Evolutionary conservation across 1,140 invertebrate genomes (phyloP), one percentile per base, ranked within the genome.

Genomic region (Panonychus citri): DNA sequence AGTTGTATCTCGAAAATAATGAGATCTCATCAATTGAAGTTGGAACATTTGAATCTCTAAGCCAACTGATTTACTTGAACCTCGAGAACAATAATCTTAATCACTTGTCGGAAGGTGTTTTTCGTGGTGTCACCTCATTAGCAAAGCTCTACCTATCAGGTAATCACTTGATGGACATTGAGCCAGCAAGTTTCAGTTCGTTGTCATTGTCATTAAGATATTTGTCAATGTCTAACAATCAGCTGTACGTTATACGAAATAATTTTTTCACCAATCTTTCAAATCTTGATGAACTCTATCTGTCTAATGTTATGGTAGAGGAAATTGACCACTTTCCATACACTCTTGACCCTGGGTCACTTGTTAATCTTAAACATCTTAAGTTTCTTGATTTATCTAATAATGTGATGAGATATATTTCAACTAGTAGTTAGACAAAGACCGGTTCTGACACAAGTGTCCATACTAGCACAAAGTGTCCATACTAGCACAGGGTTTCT

Each of bases 1-100:
- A 82, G 53, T 70, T 88, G 3, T 85, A 85, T 69, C 68, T 89
- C 55, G 83, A 79, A 53, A 81, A 88, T 63, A 89, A 89, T 69
- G 77, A 75, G 15, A 84, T 88, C 61, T 73, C 77, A 8, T 72
- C 74, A 49, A 86, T 89, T 61, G 82, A 87, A 66, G 78, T 82
- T 64, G 77, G 76, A 25, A 78, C 83, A 13, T 89, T 88, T 65
- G 74, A 75, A 60, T 76, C 78, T 4, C 77, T 88, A 72, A 77
- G 78, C 61, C 76, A 76, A 27, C 67, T 88, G 2, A 26, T 28
- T 15, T 85, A 78, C 63, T 71, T 70, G 10, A 67, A 68, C 60
- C 51, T 70, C 17, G 67, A 66, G 28, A 61, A 64, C 54, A 70
- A 70, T 15, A 61, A 61, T 49, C 57, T 70, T 15, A 64, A 62